Conservation (phyloP, 2,888 invertebrate species). For the Drosophila cognata region DNA sequence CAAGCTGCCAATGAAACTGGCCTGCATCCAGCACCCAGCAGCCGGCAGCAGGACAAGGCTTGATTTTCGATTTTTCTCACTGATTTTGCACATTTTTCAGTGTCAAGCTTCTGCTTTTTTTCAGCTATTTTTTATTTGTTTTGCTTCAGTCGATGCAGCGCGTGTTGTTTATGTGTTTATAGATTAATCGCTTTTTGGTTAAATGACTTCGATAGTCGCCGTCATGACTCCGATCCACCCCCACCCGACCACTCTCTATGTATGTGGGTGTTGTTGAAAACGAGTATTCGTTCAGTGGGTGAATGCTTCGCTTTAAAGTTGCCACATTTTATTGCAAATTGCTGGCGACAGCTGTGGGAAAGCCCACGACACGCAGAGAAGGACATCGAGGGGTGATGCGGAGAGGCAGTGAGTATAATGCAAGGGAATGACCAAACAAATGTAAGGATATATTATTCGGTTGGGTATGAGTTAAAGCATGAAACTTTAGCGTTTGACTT, state of each 20-base stretch:
- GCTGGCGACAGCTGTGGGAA: constrained; percentile 49
- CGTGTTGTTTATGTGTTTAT: constrained; percentile 84
- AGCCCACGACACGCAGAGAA: constrained; percentile 3
- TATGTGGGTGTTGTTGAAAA: constrained; percentile 9
- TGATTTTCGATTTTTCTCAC: constrained; percentile 77
- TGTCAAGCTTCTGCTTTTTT: constrained; percentile 49
- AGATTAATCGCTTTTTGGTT: constrained; percentile 84
- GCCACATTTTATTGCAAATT: constrained; percentile 59
- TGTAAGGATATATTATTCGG: background rate
- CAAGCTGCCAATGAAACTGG: constrained; percentile 22
- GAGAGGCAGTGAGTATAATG: background rate
- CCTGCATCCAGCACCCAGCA: background rate
- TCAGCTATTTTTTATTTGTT: constrained; percentile 5
- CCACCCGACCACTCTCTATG: background rate
- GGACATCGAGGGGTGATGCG: background rate
- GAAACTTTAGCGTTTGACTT: background rate
- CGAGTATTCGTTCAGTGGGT: constrained; percentile 1
- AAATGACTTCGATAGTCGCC: constrained; percentile 82
- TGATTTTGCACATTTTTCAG: constrained; percentile 79
- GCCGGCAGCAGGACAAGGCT: constrained; percentile 18
- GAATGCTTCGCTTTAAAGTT: constrained; percentile 45
- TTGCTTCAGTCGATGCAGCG: constrained; percentile 42
- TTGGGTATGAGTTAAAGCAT: background rate
- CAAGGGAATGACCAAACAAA: background rate
- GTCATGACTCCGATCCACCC: constrained; percentile 21